These are phyloP conservation scores for Galeruca laticollis DNA, from an alignment of 2,888 invertebrate genomes.

Conservation along the genomic window DNA sequence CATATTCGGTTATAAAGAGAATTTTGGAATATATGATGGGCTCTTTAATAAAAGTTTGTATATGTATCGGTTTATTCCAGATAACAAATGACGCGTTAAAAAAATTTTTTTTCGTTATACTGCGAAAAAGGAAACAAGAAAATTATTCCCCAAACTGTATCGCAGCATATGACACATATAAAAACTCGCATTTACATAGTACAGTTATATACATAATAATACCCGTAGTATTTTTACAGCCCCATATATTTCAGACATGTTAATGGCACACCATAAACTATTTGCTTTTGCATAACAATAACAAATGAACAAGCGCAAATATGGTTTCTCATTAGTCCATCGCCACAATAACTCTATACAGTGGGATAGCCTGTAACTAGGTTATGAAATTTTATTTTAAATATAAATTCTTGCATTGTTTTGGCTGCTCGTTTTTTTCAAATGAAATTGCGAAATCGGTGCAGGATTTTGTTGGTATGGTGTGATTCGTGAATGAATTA, in stretches of 20 bases:
- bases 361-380: constrained; percentile 9
- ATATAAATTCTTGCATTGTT: not conserved
- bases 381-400: constrained; percentile 6
- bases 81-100: no score
- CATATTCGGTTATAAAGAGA: no score
- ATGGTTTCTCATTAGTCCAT: constrained; percentile 45
- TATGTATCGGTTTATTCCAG: no score
- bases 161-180: constrained; percentile 50
- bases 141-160: constrained; percentile 22
- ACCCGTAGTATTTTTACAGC: constrained; percentile 43
- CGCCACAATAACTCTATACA: constrained; percentile 43
- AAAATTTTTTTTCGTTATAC: not conserved
- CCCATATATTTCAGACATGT: constrained; percentile 44
- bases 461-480: not conserved
- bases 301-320: constrained; percentile 46
- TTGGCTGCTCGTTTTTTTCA: not conserved
- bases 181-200: constrained; percentile 35
- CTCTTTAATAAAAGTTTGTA: no score
- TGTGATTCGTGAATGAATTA: not conserved
- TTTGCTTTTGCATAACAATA: constrained; percentile 49
- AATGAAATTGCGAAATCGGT: not conserved
- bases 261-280: constrained; percentile 47
- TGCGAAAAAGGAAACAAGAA: constrained; percentile 1
- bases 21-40: no score
- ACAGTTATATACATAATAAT: constrained; percentile 30